Base-by-base conservation (phyloP, 2,888 invertebrate genomes). In the Melanchra persicariae region DNA sequence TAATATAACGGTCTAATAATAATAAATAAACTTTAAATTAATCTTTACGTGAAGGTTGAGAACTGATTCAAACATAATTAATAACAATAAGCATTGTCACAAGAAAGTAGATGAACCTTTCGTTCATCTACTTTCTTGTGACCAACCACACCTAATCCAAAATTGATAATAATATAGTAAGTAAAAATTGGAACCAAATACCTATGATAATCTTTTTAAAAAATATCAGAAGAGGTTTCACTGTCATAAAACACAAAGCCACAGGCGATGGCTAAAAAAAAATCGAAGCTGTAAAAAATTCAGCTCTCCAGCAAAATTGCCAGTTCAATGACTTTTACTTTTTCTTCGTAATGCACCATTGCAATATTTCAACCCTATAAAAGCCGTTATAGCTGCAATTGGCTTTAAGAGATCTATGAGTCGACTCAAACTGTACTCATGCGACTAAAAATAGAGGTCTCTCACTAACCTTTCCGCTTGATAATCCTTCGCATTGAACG, bases 341-440 rank as follows among this genome's bases (percentile, higher is more conserved):
- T 77, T 79, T 79, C 75, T 79, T 62, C 58, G 51, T 76, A 72
- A 72, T 79, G 81, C 77, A 81, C 81, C 72, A 62, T 77, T 81
- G 68, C 73, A 72, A 79, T 77, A 79, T 77, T 79, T 79, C 81
- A 79, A 66, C 73, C 65, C 62, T 68, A 73, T 72, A 81, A 81
- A 79, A 77, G 68, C 77, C 61, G 65, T 81, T 81, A 77, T 81
- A 79, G 81, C 77, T 79, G 81, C 81, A 79, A 79, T 79, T 81
- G 81, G 77, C 81, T 79, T 81, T 77, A 81, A 64, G 45, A 79
- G 81, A 79, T 79, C 81, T 77, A 79, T 72, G 79, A 77, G 69
- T 45, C 49, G 73, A 77, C 69, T 81, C 77, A 81, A 77, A 79
- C 55, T 77, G 69, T 77, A 77, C 60, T 77, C 69, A 69, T 52